Base-by-base conservation (phyloP, 2,797 vertebrate genomes). In the Malacoctenus gilli region DNA sequence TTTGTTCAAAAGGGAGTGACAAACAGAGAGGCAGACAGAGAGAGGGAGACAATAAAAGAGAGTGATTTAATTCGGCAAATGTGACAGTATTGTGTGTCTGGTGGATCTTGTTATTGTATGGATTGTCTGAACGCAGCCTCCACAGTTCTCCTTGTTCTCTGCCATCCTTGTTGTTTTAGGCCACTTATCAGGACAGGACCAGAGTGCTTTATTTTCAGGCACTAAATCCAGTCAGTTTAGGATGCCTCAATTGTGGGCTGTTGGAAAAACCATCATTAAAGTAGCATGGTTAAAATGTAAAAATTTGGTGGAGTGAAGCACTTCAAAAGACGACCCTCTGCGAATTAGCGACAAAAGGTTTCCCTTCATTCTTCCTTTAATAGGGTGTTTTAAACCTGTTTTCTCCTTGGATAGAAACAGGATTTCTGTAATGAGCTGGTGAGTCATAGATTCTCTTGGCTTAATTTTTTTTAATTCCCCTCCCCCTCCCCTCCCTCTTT, bases 361-460 rank as follows among this genome's bases (percentile, higher is more conserved):
- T 63, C 57, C 52, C 52, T 72, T 75, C 77, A 54, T 84, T 72
- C 67, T 62, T 55, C 70, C 59, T 73, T 68, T 84, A 82, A 85
- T 73, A 30, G 65, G 58, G 38, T 77, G 58, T 69, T 85, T 82
- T 71, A 83, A 85, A 79, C 59, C 70, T 69, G 74, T 79, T 85
- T 83, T 80, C 77, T 81, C 65, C 68, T 80, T 66, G 70, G 72
- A 77, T 77, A 63, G 65, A 83, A 85, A 72, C 72, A 46, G 70
- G 68, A 76, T 86, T 89, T 84, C 68, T 66, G 72, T 89, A 89
- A 89, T 89, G 83, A 86, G 78, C 69, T 65, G 15, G 73, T 87
- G 84, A 87, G 61, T 85, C 82, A 86, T 57, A 68, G 46, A 76
- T 75, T 85, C 65, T 68, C 59, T 71, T 9, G 12, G 46, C 52